A percentile compares a stretch with the other conserved stretches of the same genome.
Evolutionary conservation across 1,140 invertebrate genomes (phyloP).

Genomic region (Bombus difficillimus): DNA sequence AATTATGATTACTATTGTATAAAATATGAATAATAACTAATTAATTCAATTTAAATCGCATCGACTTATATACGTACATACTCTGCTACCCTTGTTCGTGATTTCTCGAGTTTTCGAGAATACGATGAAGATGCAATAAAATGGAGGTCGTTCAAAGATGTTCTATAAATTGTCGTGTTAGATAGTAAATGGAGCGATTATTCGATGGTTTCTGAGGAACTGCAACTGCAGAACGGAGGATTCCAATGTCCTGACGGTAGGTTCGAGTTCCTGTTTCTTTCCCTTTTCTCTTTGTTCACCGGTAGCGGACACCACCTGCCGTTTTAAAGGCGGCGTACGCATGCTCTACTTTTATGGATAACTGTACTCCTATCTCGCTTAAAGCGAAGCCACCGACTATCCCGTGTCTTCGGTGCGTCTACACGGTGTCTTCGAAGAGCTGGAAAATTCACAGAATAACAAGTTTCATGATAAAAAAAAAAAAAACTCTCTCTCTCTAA

Average conservation of each 20-base stretch:
- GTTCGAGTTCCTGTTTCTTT: conserved; percentile 53
- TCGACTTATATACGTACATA: background rate
- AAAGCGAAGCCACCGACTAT: conserved; percentile 57
- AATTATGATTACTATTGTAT: conserved; percentile 82
- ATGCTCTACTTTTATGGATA: conserved; percentile 75
- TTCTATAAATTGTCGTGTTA: conserved; percentile 19
- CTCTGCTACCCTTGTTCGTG: background rate
- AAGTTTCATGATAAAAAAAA: background rate
- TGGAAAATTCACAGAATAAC: background rate
- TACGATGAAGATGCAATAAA: background rate
- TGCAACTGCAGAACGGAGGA: conserved; percentile 19
- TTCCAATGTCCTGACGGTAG: conserved; percentile 54
- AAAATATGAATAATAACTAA: conserved; percentile 82
- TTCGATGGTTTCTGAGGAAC: conserved; percentile 50
- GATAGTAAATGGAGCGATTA: conserved; percentile 10
- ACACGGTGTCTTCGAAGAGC: conserved; percentile 43
- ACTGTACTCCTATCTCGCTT: conserved; percentile 70
- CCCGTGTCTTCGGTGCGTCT: conserved; percentile 33
- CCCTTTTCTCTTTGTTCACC: conserved; percentile 66
- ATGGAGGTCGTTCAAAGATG: background rate
- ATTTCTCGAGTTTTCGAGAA: background rate
- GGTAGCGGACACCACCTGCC: conserved; percentile 71
- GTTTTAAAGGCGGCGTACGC: conserved; percentile 67
- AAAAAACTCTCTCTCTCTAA: too few relatives aligned
- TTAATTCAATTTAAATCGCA: conserved; percentile 79